Evolutionary conservation across 1,140 invertebrate species (phyloP).

Genomic region (Leptinotarsa defecta): DNA sequence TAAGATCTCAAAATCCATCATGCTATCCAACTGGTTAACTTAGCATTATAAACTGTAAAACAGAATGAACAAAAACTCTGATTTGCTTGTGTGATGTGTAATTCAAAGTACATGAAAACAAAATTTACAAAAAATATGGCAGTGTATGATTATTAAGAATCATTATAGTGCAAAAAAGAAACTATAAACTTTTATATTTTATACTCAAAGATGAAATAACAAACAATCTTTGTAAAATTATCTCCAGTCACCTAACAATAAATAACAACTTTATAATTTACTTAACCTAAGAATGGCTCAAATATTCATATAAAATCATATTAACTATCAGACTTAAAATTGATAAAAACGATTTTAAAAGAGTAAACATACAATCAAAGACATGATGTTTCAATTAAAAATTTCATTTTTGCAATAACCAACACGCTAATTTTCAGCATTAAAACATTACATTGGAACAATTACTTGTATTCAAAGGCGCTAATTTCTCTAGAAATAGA

Average conservation of each 20-base stretch:
- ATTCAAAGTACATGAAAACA: conserved; percentile 14
- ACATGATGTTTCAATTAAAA: too few relatives aligned
- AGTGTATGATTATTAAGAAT: conserved; percentile 30
- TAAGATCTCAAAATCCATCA: too few relatives aligned
- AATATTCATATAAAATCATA: not conserved
- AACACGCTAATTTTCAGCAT: too few relatives aligned
- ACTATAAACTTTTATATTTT: not conserved
- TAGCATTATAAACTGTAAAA: not conserved
- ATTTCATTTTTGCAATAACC: too few relatives aligned
- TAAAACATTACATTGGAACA: too few relatives aligned
- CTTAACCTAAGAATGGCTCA: conserved; percentile 29
- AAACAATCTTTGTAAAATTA: conserved; percentile 15
- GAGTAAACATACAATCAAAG: not conserved
- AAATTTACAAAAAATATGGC: conserved; percentile 34
- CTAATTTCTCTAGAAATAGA: too few relatives aligned
- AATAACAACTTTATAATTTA: conserved; percentile 33
- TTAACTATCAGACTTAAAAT: conserved; percentile 27
- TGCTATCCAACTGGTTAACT: too few relatives aligned
- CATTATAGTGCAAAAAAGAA: not conserved
- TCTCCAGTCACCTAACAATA: conserved; percentile 29
- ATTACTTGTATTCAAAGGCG: too few relatives aligned
- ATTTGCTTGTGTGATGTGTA: conserved; percentile 19
- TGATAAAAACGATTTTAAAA: conserved; percentile 5
- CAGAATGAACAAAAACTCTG: not conserved
- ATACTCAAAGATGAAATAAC: conserved; percentile 15